Percentiles rank a stretch among this genome's conserved stretches.
These are phyloP conservation scores for Leptinotarsa peninsularis DNA, from an alignment of 2,888 invertebrate genomes.

Conservation along the genomic window DNA sequence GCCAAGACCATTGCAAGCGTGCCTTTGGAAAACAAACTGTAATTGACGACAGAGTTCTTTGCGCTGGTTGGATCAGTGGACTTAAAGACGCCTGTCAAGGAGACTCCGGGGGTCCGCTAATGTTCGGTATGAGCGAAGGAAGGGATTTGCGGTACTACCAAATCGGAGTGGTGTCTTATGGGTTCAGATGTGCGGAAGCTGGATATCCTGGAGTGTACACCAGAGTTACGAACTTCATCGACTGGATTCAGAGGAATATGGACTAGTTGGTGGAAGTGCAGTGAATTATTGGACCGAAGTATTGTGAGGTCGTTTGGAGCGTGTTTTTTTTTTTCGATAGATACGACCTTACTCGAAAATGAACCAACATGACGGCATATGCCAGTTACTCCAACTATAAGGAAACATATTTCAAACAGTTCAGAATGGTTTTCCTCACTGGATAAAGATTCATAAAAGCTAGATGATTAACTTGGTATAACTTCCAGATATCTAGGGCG, in stretches of 20 bases:
- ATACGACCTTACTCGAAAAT: not conserved
- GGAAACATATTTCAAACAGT: too few species aligned
- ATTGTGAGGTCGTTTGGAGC: not conserved
- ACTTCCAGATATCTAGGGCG: too few species aligned
- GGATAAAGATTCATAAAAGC: too few species aligned
- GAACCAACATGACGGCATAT: not conserved
- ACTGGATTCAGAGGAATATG: slow-evolving; percentile 71
- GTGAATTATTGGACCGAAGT: not conserved
- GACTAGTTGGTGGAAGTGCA: slow-evolving; percentile 29
- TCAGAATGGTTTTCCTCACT: too few species aligned
- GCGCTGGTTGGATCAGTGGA: slow-evolving; percentile 76
- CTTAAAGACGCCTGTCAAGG: slow-evolving; percentile 83
- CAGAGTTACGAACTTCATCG: slow-evolving; percentile 71
- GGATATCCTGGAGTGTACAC: slow-evolving; percentile 76
- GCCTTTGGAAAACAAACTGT: slow-evolving; percentile 71
- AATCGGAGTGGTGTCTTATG: slow-evolving; percentile 78
- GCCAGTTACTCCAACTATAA: not conserved
- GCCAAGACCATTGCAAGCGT: slow-evolving; percentile 71
- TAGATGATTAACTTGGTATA: too few species aligned
- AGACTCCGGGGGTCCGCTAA: slow-evolving; percentile 86
- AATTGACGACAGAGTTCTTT: slow-evolving; percentile 75
- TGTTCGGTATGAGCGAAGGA: slow-evolving; percentile 63
- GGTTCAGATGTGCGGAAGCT: slow-evolving; percentile 73
- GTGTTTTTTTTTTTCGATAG: not conserved
- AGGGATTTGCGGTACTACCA: slow-evolving; percentile 68